Percentiles rank a stretch among this genome's conserved stretches.
phyloP scores from a whole-genome alignment of 2,888 invertebrate species.

The Athalia cordata region DNA sequence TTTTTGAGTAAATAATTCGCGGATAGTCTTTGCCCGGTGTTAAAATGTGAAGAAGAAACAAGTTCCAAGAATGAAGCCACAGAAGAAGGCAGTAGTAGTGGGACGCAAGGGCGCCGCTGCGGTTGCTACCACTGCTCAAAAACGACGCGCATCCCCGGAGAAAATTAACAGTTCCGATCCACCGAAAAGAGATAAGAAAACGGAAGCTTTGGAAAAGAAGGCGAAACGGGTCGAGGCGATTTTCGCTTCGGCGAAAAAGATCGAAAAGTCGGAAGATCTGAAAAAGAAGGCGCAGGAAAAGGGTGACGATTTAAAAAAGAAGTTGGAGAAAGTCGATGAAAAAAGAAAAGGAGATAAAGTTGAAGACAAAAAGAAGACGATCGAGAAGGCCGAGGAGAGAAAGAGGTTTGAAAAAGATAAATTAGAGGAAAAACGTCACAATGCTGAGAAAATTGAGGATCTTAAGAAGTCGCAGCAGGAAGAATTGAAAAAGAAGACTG shows the following conservation, averaged over 20 bases:
- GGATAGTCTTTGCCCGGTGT: constrained; percentile 15
- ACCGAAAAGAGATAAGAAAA: constrained; percentile 58
- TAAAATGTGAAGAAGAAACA: constrained; percentile 45
- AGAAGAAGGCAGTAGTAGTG: constrained; percentile 71
- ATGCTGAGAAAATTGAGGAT: constrained; percentile 45
- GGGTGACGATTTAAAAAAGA: constrained; percentile 51
- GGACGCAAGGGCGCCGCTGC: constrained; percentile 69
- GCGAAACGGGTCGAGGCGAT: constrained; percentile 71
- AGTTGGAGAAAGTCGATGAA: constrained; percentile 51
- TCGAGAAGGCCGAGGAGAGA: constrained; percentile 62
- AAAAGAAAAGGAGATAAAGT: constrained; percentile 61
- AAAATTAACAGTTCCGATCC: constrained; percentile 61
- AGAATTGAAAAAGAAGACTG: constrained; percentile 59
- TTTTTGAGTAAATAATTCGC: constrained; percentile 27
- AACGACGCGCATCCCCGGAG: constrained; percentile 66
- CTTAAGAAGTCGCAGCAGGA: constrained; percentile 46
- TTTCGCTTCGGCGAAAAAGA: constrained; percentile 59
- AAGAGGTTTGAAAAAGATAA: constrained; percentile 55
- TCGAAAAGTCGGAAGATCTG: constrained; percentile 50
- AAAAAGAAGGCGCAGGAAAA: constrained; percentile 50
- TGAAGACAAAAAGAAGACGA: constrained; percentile 46
- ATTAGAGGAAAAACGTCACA: constrained; percentile 52
- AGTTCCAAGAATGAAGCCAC: constrained; percentile 69
- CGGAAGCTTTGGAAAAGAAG: constrained; percentile 70
- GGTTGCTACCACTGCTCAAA: constrained; percentile 65